Evolutionary conservation across 2,888 invertebrate species (phyloP), one percentile per base, ranked within the genome.

Genomic region (Teinopalpus imperialis): DNA sequence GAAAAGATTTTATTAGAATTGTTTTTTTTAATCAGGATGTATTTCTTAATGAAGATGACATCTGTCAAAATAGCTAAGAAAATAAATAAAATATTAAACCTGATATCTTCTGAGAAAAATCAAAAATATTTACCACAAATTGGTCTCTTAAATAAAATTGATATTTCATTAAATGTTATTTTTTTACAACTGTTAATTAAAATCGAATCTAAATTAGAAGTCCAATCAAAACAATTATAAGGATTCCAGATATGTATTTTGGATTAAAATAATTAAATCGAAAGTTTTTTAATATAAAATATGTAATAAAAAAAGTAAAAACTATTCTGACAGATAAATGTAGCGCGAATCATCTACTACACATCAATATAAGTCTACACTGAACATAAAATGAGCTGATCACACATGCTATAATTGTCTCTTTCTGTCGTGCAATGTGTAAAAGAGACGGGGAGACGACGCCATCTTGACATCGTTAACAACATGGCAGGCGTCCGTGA

Each of bases 1-100:
- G 68, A 61, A 59, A 52, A 45, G 44, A 54, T 45, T 52, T 42
- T 23, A 56, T 63, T 63, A 65, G 52, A 59, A 43, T 46, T 16
- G 1, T 16, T 20, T 39, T 36, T 39, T 51, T 39, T 26, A 37
- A 44, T 29, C 26, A 29, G 23, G 16, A 34, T 47, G 48, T 36
- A 46, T 41, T 43, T 43, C 54, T 14, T 10, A 12, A 21, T 9
- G 26, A 9, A n/a, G n/a, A 21, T 23, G 32, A 20, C 10, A 12
- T 29, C 43, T 36, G 36, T 36, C 36, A 36, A 43, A 43, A 43
- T 36, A 43, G 5, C 36, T 36, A n/a, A n/a, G n/a, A n/a, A n/a
- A n/a, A n/a, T n/a, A n/a, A n/a, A n/a, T n/a, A n/a, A n/a, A n/a
- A n/a, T n/a, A n/a, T n/a, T n/a, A n/a, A n/a, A n/a, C n/a, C n/a